Evolutionary conservation across 2,113 vertebrate genomes (phyloP).

Genomic region (Malurus cyaneus): DNA sequence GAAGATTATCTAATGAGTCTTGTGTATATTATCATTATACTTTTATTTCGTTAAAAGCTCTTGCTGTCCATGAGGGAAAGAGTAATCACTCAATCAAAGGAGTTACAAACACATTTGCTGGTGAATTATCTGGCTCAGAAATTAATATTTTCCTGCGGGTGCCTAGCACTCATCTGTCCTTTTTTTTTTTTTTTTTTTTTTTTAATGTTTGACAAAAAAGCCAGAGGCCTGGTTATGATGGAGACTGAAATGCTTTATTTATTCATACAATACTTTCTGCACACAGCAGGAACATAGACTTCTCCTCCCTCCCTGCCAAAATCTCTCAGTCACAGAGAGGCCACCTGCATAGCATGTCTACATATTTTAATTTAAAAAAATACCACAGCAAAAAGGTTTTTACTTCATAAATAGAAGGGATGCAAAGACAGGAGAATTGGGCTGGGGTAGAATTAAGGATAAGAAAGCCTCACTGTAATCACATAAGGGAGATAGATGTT

Average conservation of each 20-base stretch:
- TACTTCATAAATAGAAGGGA: background rate
- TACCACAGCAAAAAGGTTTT: background rate
- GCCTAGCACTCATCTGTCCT: background rate
- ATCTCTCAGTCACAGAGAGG: background rate
- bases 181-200: background rate
- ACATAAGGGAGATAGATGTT: background rate
- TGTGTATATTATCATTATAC: background rate
- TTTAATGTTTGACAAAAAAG: background rate
- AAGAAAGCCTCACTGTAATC: background rate
- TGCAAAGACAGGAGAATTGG: background rate
- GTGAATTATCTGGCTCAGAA: background rate
- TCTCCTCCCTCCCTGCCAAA: background rate
- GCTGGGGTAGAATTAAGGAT: background rate
- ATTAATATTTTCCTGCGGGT: background rate
- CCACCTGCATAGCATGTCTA: background rate
- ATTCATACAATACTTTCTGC: background rate
- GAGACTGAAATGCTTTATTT: constrained; percentile 37
- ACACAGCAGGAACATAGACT: constrained; percentile 9
- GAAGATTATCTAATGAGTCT: background rate
- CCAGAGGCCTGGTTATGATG: background rate
- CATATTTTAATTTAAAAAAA: constrained; percentile 9
- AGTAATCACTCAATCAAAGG: background rate
- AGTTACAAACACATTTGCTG: background rate
- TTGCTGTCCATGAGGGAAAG: background rate
- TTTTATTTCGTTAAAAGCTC: background rate